phyloP scores from a whole-genome alignment of 2,888 invertebrate species.

The Stenchaetothrips biformis region DNA sequence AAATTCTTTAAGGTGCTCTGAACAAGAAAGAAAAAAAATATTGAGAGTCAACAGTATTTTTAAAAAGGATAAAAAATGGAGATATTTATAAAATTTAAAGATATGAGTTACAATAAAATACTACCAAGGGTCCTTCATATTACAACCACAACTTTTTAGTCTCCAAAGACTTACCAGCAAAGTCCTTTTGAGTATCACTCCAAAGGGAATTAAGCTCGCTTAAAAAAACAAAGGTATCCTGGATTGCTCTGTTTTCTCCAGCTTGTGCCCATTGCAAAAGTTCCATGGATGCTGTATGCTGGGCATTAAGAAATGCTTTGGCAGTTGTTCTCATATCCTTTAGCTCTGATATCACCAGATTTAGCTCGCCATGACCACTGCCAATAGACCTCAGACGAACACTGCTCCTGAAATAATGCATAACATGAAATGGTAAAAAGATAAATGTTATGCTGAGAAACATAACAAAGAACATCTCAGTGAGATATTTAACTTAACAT shows the following conservation, averaged over 20 bases:
- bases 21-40: slow-evolving; percentile 35
- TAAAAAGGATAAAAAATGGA: slow-evolving; percentile 29
- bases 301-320: slow-evolving; percentile 48
- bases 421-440: neutral
- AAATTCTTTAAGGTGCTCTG: slow-evolving; percentile 48
- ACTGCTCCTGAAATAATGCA: slow-evolving; percentile 44
- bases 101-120: neutral
- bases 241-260: slow-evolving; percentile 49
- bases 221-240: slow-evolving; percentile 48
- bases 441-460: neutral
- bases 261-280: slow-evolving; percentile 48
- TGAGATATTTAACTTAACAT: neutral
- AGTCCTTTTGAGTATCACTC: slow-evolving; percentile 50
- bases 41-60: slow-evolving; percentile 26
- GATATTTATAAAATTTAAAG: slow-evolving; percentile 25
- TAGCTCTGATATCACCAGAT: slow-evolving; percentile 49
- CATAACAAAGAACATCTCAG: neutral
- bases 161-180: slow-evolving; percentile 43
- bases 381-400: slow-evolving; percentile 46
- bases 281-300: slow-evolving; percentile 48
- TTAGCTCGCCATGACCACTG: slow-evolving; percentile 47
- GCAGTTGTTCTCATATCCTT: slow-evolving; percentile 47
- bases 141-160: too few species aligned
- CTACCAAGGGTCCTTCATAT: too few species aligned
- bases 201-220: slow-evolving; percentile 48